phyloP scores from a whole-genome alignment of 2,797 vertebrate genomes.

The Sarcophilus harrisii region DNA sequence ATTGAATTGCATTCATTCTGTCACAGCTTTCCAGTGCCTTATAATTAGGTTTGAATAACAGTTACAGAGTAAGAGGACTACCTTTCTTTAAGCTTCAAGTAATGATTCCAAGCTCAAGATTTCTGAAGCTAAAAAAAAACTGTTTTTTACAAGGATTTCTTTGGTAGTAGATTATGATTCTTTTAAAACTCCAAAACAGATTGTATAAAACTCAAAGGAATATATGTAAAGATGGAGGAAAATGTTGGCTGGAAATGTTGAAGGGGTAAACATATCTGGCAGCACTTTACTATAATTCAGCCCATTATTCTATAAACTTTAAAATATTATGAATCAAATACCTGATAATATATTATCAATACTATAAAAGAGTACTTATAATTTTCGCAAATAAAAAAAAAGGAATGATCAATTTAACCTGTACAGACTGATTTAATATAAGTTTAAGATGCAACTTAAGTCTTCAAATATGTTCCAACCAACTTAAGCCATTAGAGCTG shows the following conservation, averaged over 20 bases:
- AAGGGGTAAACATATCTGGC: neutral
- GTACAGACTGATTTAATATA: neutral
- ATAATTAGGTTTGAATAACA: neutral
- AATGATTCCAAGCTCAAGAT: neutral
- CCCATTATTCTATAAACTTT: neutral
- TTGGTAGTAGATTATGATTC: neutral
- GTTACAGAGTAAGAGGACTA: too few relatives aligned
- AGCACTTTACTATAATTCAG: neutral
- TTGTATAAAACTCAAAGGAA: too few relatives aligned
- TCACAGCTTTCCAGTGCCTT: neutral
- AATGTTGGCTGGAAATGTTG: neutral
- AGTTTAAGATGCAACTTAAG: neutral
- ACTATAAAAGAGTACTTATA: neutral
- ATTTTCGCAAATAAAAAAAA: neutral
- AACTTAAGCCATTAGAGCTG: too few relatives aligned
- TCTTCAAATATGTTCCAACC: neutral
- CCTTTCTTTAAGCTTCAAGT: neutral
- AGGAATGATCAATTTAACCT: neutral
- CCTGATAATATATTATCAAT: neutral
- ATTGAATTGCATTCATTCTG: neutral
- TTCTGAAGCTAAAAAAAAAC: neutral
- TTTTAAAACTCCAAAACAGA: too few relatives aligned
- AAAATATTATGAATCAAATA: neutral
- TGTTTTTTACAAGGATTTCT: neutral
- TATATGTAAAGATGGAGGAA: neutral